Evolutionary conservation across 2,113 vertebrate species (phyloP), one percentile per base, ranked within the genome.

Genomic region (Scophthalmus maximus): DNA sequence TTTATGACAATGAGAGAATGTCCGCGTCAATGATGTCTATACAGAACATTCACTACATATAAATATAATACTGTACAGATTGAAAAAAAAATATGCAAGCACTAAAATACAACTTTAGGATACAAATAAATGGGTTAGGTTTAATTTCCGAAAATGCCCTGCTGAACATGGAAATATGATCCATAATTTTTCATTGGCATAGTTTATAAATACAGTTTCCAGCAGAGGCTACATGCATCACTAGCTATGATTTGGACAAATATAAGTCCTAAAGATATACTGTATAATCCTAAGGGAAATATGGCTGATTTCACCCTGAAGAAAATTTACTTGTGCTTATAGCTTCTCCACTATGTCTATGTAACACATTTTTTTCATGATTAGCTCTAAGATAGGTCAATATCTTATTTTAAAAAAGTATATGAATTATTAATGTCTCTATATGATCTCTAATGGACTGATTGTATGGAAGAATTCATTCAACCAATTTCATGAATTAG

Each of bases 301-400:
- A 46, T 32, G 22, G 10, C 8, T 56, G 59, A 58, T 6, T 14
- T 73, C 55, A 61, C 10, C 61, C 46, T 68, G 47, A 78, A 73
- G 62, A 53, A 34, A 50, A 46, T 64, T 14, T 17, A 25, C 61
- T 79, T 88, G 66, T 78, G 73, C 79, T 86, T 69, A 20, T 74
- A 46, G 6, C 42, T 58, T 34, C 49, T 36, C 27, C 29, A 49
- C 29, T 57, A 18, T 51, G 29, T 36, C 23, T 23, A 8, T 38
- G 25, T 46, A 2, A 66, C 44, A 38, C 25, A 17, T n/a, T 17
- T 17, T 61, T 20, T 29, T 44, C 34, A 1, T 27, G 29, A 46
- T 38, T n/a, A 26, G 26, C 47, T 68, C 44, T 38, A 8, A 61
- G 32, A 52, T 27, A 9, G 38, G 20, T 62, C 29, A 25, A 61